Evolutionary conservation across 2,113 vertebrate genomes (phyloP).

Genomic region (Gobius niger): DNA sequence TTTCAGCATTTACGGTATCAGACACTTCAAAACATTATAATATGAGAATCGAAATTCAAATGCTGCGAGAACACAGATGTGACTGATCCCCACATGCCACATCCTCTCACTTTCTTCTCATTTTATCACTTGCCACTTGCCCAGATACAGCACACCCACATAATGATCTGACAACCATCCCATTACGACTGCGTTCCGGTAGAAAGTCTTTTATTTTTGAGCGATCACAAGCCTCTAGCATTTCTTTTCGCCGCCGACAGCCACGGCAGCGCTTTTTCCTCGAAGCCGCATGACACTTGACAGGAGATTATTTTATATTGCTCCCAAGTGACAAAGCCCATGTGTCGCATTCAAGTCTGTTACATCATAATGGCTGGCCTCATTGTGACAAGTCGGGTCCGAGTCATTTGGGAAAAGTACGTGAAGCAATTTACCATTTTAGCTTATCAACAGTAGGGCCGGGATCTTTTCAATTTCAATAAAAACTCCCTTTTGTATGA

Average conservation of each 20-base stretch:
- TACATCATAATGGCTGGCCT: conserved; percentile 35
- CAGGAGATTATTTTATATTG: conserved; percentile 47
- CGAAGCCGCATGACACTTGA: conserved; percentile 27
- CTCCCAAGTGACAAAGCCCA: conserved; percentile 49
- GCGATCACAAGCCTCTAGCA: conserved; percentile 24
- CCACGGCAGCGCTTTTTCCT: conserved; percentile 35
- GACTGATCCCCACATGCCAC: neutral
- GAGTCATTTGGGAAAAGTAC: neutral
- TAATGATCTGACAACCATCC: conserved; percentile 1
- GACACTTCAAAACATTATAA: too few relatives aligned
- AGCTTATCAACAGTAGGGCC: neutral
- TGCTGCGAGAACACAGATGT: conserved; percentile 11
- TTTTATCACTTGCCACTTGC: conserved; percentile 5
- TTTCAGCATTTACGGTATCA: too few relatives aligned
- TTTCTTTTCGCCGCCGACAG: conserved; percentile 24
- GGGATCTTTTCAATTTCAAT: too few relatives aligned
- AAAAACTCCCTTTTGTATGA: too few relatives aligned
- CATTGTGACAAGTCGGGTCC: conserved; percentile 1
- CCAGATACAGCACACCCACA: neutral
- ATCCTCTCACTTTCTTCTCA: conserved; percentile 7
- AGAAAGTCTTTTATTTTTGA: conserved; percentile 32
- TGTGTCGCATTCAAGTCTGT: conserved; percentile 29
- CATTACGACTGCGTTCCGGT: conserved; percentile 23
- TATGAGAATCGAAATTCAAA: too few relatives aligned
- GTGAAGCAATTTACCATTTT: neutral